Percentiles rank a stretch among this genome's conserved stretches.
Conservation (phyloP, 1,140 invertebrate genomes). For the Archivesica marissinica region DNA sequence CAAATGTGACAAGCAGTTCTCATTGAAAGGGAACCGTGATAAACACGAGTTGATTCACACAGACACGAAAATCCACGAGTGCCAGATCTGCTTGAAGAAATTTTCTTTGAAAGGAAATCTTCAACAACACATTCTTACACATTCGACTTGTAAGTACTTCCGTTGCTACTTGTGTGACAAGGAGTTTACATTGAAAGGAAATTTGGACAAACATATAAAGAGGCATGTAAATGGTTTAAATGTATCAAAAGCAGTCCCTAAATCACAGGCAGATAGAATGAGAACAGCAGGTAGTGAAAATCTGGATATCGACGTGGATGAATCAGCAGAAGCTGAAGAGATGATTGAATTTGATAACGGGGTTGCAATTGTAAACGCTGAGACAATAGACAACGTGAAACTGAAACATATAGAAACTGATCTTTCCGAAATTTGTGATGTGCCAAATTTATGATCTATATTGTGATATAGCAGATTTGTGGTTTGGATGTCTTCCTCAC, state of each 20-base stretch:
- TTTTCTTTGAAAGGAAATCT: conserved; percentile 49
- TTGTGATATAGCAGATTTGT: too few species aligned
- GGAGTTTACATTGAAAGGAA: conserved; percentile 50
- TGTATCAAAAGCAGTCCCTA: neutral
- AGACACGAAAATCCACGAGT: neutral
- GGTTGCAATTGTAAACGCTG: neutral
- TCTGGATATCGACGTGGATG: neutral
- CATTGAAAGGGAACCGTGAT: conserved; percentile 37
- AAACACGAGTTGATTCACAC: conserved; percentile 39
- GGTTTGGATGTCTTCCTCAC: too few species aligned
- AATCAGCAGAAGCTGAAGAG: neutral
- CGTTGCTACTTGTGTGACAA: conserved; percentile 18
- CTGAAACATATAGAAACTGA: neutral
- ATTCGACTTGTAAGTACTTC: conserved; percentile 21
- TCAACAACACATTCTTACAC: conserved; percentile 37
- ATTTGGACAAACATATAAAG: conserved; percentile 49
- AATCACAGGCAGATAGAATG: too few species aligned
- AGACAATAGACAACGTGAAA: too few species aligned
- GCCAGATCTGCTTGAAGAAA: conserved; percentile 26
- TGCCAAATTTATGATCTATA: conserved; percentile 21
- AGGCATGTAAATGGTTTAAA: conserved; percentile 24
- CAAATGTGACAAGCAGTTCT: conserved; percentile 29
- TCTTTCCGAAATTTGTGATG: neutral
- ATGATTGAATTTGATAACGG: neutral
- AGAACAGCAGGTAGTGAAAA: too few species aligned